A percentile compares a stretch with the other conserved stretches of the same genome.
These are phyloP conservation scores for Stenolophus ochropezus DNA, from an alignment of 2,888 invertebrate species.

Conservation along the genomic window DNA sequence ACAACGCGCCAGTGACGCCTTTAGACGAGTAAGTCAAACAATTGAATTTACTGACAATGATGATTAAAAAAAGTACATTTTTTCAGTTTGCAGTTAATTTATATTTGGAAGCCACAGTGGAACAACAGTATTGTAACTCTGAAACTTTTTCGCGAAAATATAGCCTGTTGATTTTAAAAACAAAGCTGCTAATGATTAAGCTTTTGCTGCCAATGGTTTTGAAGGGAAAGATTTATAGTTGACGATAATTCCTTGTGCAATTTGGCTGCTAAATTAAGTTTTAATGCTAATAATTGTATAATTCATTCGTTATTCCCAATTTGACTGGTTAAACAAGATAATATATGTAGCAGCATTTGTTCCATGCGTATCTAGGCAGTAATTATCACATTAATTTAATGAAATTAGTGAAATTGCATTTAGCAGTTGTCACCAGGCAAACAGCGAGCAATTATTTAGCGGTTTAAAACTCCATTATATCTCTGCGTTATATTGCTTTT, in stretches of 20 bases:
- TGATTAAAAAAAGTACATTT: too few species aligned
- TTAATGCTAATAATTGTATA: background rate
- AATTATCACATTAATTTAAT: background rate
- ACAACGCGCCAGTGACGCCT: too few species aligned
- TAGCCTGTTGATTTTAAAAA: too few species aligned
- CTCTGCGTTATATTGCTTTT: background rate
- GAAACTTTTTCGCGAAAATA: too few species aligned
- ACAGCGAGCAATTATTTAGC: background rate
- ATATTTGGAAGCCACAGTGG: too few species aligned
- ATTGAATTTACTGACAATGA: too few species aligned
- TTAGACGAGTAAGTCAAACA: too few species aligned
- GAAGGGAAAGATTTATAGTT: background rate
- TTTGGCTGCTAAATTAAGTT: background rate
- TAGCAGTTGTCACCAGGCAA: background rate
- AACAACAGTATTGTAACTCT: too few species aligned
- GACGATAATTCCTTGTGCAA: background rate
- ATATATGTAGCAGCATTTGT: background rate
- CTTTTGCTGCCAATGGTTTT: background rate
- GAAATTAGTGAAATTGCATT: background rate
- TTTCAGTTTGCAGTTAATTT: too few species aligned
- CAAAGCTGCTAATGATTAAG: background rate
- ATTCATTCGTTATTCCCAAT: background rate
- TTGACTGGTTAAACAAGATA: background rate
- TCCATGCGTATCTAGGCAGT: background rate
- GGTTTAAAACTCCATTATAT: slow-evolving; percentile 6